Conservation (phyloP, 1,140 invertebrate species). For the Cephus cinctus region DNA sequence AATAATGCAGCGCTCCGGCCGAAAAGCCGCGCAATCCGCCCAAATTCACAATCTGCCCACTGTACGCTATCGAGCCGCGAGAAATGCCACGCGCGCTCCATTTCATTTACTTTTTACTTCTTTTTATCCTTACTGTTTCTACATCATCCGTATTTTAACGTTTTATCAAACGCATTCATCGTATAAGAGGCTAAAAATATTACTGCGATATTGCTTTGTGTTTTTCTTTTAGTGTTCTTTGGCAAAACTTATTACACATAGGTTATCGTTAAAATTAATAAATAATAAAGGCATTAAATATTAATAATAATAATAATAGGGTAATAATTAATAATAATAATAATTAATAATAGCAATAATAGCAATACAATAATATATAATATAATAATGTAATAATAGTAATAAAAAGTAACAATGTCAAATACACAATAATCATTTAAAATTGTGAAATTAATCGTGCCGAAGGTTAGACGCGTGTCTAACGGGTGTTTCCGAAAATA, state of each 20-base stretch:
- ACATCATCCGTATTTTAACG: neutral
- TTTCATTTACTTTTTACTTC: too few relatives aligned
- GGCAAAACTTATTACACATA: constrained; percentile 59
- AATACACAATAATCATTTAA: constrained; percentile 32
- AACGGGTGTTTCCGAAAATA: constrained; percentile 17
- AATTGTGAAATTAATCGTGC: constrained; percentile 19
- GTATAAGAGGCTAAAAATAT: constrained; percentile 30
- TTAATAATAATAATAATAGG: constrained; percentile 26
- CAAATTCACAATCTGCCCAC: constrained; percentile 15
- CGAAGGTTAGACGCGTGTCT: constrained; percentile 19
- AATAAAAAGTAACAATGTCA: constrained; percentile 43
- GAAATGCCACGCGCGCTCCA: neutral
- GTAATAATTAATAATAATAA: constrained; percentile 24
- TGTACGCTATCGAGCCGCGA: neutral
- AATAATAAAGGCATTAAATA: constrained; percentile 55
- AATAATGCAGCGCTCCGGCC: constrained; percentile 16
- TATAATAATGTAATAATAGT: constrained; percentile 2
- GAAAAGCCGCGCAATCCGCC: constrained; percentile 23
- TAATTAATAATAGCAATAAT: constrained; percentile 38
- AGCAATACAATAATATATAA: too few relatives aligned
- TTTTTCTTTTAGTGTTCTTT: constrained; percentile 42
- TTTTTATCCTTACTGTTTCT: constrained; percentile 7
- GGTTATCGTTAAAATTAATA: constrained; percentile 53
- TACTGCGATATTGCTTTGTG: constrained; percentile 44
- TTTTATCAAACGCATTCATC: constrained; percentile 19